These are phyloP conservation scores for Esox niger DNA, from an alignment of 2,113 vertebrate species.

Conservation along the genomic window DNA sequence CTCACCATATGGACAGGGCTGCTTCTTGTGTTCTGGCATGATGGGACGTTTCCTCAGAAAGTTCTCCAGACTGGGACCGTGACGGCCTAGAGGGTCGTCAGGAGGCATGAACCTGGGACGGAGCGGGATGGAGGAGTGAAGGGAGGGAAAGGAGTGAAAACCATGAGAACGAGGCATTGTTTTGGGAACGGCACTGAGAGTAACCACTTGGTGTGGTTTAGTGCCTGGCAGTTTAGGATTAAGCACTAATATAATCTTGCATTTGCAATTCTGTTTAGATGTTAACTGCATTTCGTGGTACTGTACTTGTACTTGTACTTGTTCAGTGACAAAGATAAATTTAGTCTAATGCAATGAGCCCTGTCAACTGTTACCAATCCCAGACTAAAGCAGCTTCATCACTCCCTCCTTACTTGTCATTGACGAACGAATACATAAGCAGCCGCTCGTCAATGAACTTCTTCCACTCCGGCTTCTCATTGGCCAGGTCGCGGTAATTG, in stretches of 20 bases:
- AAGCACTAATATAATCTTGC: too few species aligned
- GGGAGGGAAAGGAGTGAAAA: background rate
- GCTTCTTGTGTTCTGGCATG: slow-evolving; percentile 95
- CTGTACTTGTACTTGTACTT: too few species aligned
- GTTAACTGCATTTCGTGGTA: too few species aligned
- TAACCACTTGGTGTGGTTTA: too few species aligned
- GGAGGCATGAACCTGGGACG: slow-evolving; percentile 90
- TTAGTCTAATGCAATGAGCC: too few species aligned
- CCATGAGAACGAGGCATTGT: background rate
- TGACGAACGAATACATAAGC: slow-evolving; percentile 98
- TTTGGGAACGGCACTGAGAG: too few species aligned
- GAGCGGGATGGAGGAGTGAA: background rate
- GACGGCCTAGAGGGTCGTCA: slow-evolving; percentile 93
- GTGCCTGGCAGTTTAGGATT: too few species aligned
- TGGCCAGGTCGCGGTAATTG: slow-evolving; percentile 95
- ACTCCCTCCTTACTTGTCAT: slow-evolving; percentile 86
- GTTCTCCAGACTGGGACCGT: slow-evolving; percentile 94
- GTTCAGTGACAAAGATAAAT: too few species aligned
- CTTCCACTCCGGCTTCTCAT: slow-evolving; percentile 98
- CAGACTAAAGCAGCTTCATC: background rate
- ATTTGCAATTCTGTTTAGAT: too few species aligned
- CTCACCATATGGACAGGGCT: slow-evolving; percentile 95
- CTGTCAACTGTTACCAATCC: too few species aligned
- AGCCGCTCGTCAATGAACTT: slow-evolving; percentile 95
- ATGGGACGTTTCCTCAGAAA: slow-evolving; percentile 93